Base-by-base conservation (phyloP, 2,888 invertebrate species). In the Melieria omissa region DNA sequence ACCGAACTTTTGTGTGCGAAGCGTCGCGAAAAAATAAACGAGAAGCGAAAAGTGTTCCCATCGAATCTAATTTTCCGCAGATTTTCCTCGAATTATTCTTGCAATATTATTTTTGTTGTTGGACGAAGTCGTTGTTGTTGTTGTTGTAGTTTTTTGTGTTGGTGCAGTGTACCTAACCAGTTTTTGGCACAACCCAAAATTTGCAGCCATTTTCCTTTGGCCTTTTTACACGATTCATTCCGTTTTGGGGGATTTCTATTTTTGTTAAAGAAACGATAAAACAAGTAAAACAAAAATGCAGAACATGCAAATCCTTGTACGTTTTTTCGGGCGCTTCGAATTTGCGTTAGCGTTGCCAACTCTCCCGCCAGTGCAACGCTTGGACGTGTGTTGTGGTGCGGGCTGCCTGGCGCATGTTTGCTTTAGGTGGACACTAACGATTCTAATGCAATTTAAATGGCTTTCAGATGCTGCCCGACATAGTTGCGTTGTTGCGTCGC, bases 41-140 rank as follows among this genome's bases (percentile, higher is more conserved):
- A 49, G 12, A 49, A 2, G 8, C 12, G 12, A 49, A 49, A 10
- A 10, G 49, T 49, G 41, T 66, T 66, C 41, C 66, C 47, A 58
- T 57, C 57, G 66, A 66, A 66, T 58, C 57, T 66, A 66, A 57
- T 66, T 66, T 66, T 66, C 66, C 46, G 57, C 66, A 66, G 66
- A 66, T 66, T 66, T 66, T 66, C n/a, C 58, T 47, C 45, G 41
- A 65, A 44, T 52, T 54, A 16, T 29, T 29, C 29, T 29, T 29
- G 29, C 29, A 29, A 29, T 29, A 29, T 29, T 29, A 29, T 29
- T 29, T 1, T 29, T 29, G 29, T 29, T 29, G 29, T 29, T 29
- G 3, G 29, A 29, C 29, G 2, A 29, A 3, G 29, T 3, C 29
- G 2, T 2, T 16, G 16, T 29, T 29, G 29, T 29, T 29, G 29